Conservation (phyloP, 2,888 invertebrate genomes). For the Drosophila meridionalis region DNA sequence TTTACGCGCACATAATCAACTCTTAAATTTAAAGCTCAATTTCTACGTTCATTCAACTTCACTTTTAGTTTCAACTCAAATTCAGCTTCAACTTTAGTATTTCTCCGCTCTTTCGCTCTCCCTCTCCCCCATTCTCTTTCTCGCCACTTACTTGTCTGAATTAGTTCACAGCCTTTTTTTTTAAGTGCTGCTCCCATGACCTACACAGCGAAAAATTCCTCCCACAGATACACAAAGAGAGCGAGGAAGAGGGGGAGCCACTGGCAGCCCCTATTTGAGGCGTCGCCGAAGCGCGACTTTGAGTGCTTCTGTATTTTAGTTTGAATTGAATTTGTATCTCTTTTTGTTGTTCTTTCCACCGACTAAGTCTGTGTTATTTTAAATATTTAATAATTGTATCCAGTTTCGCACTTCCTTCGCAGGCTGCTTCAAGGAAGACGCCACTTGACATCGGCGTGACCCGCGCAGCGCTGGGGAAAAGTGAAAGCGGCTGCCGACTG, state of each 20-base stretch:
- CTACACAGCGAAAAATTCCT: conserved; percentile 19
- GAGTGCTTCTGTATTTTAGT: conserved; percentile 44
- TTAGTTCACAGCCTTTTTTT: conserved; percentile 48
- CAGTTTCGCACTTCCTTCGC: conserved; percentile 69
- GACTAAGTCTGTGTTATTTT: conserved; percentile 56
- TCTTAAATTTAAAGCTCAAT: not conserved
- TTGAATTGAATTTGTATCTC: conserved; percentile 24
- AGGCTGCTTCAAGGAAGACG: conserved; percentile 66
- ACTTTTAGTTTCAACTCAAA: conserved; percentile 3
- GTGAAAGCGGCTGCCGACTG: conserved; percentile 62
- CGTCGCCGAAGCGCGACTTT: conserved; percentile 71
- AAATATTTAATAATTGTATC: conserved; percentile 80
- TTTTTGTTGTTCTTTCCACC: conserved; percentile 36
- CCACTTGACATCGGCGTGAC: conserved; percentile 72
- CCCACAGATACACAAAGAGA: not conserved
- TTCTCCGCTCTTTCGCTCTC: too few relatives aligned
- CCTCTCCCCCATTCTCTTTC: not conserved
- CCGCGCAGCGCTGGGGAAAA: conserved; percentile 53
- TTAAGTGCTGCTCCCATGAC: conserved; percentile 50
- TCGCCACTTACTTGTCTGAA: conserved; percentile 40
- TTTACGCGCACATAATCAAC: too few relatives aligned
- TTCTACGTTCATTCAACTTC: conserved; percentile 3
- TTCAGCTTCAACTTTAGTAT: not conserved
- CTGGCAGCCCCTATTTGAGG: not conserved
- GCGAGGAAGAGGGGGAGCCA: not conserved